A percentile compares a stretch with the other conserved stretches of the same genome.
These are phyloP conservation scores for Cercopithecus petaurista DNA, from an alignment of 2,797 vertebrate species.

Conservation along the genomic window DNA sequence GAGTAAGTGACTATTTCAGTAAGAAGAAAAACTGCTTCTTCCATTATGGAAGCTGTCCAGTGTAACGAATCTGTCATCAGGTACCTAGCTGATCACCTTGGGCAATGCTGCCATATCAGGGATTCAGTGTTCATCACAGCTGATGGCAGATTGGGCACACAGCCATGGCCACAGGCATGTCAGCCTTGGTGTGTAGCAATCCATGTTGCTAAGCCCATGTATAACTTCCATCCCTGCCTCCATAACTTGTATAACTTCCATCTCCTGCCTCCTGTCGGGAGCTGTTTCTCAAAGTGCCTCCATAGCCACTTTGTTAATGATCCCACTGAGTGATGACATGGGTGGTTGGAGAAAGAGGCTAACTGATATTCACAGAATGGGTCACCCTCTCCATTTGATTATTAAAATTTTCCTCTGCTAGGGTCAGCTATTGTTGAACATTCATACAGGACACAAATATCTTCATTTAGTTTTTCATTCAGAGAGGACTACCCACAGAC, in stretches of 20 bases:
- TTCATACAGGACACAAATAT: not conserved
- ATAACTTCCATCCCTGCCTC: not conserved
- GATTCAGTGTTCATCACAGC: not conserved
- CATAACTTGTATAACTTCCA: no score
- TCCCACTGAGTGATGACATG: not conserved
- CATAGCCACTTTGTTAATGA: not conserved
- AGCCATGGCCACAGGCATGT: not conserved
- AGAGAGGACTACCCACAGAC: not conserved
- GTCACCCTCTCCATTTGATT: not conserved
- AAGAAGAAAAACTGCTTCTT: not conserved
- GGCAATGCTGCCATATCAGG: not conserved
- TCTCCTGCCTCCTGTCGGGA: no score
- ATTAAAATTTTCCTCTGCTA: not conserved
- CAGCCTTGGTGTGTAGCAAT: not conserved
- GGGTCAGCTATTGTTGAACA: not conserved
- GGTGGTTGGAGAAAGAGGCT: not conserved
- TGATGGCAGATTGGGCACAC: not conserved
- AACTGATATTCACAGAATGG: not conserved
- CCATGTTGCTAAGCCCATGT: not conserved
- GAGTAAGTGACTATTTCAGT: not conserved
- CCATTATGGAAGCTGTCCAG: not conserved
- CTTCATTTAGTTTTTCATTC: not conserved
- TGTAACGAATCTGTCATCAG: not conserved
- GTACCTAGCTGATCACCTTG: not conserved
- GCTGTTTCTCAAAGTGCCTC: no score